Percentiles rank a stretch among this genome's conserved stretches.
Evolutionary conservation across 2,113 vertebrate species (phyloP).

Genomic region (Xerus inauris): DNA sequence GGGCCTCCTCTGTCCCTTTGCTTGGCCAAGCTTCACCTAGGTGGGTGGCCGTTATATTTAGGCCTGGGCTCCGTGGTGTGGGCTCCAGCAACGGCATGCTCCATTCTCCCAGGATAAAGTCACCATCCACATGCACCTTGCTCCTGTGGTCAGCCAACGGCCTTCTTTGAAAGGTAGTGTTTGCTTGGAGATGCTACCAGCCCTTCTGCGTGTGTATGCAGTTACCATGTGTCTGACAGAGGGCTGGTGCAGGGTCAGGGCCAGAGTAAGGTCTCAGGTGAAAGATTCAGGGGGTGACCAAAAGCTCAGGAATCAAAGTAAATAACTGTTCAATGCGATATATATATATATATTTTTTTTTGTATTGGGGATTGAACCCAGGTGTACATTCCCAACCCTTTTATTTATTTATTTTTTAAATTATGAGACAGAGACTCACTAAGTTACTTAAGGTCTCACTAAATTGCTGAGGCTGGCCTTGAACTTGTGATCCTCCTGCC

Average conservation of each 20-base stretch:
- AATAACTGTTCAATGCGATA: background rate
- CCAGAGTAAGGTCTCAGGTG: background rate
- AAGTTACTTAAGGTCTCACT: no score
- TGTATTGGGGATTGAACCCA: no score
- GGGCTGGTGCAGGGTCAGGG: background rate
- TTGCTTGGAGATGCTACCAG: no score
- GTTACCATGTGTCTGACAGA: background rate
- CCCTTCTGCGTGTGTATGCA: background rate
- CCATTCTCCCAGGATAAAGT: no score
- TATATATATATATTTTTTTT: no score
- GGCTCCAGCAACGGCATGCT: no score
- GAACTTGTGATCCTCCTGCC: no score
- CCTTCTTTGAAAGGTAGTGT: background rate
- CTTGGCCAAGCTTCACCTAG: background rate
- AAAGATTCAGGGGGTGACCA: background rate
- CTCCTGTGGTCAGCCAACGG: background rate
- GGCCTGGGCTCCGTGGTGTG: background rate
- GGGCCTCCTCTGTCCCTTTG: background rate
- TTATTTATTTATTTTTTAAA: no score
- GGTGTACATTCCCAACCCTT: no score
- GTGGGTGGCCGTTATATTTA: no score
- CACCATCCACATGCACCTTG: background rate
- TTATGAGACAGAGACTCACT: no score
- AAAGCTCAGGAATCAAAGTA: background rate
- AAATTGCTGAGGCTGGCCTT: no score